Percentiles rank a stretch among this genome's conserved stretches.
These are phyloP conservation scores for Perodicticus potto DNA, from an alignment of 2,797 vertebrate species.

Conservation along the genomic window DNA sequence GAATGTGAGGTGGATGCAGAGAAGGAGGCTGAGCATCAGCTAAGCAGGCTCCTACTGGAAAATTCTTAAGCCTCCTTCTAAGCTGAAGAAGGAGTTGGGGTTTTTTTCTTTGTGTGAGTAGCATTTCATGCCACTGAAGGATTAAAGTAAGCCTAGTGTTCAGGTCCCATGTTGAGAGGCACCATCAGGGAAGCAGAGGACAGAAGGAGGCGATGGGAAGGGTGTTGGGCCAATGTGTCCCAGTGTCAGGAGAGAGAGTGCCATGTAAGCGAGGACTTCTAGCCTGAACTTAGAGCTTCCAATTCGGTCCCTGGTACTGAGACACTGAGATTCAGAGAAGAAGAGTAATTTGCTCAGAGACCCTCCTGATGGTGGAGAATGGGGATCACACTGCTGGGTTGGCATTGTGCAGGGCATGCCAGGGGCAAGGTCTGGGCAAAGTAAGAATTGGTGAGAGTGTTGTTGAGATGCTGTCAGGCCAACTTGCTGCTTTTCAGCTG, in stretches of 20 bases:
- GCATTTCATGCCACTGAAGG: not conserved
- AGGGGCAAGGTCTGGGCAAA: not conserved
- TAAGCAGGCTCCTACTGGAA: not conserved
- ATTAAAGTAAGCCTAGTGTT: not conserved
- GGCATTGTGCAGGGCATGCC: not conserved
- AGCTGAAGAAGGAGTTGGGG: not conserved
- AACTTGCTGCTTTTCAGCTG: not conserved
- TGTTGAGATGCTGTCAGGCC: not conserved
- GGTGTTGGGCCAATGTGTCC: rapidly evolving
- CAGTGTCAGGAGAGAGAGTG: not conserved
- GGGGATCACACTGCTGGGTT: not conserved
- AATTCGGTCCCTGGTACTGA: not conserved
- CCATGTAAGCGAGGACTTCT: not conserved
- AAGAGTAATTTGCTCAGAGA: not conserved
- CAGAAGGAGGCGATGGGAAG: rapidly evolving
- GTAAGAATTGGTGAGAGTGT: not conserved
- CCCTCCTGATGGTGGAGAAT: not conserved
- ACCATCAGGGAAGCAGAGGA: not conserved
- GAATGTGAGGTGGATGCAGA: not conserved
- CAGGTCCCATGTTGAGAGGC: not conserved
- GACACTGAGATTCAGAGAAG: not conserved
- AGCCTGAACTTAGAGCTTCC: not conserved
- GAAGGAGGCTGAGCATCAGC: not conserved
- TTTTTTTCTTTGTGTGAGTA: not conserved
- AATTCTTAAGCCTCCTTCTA: not conserved